phyloP scores from a whole-genome alignment of 2,113 vertebrate species.

The Boleophthalmus pectinirostris region DNA sequence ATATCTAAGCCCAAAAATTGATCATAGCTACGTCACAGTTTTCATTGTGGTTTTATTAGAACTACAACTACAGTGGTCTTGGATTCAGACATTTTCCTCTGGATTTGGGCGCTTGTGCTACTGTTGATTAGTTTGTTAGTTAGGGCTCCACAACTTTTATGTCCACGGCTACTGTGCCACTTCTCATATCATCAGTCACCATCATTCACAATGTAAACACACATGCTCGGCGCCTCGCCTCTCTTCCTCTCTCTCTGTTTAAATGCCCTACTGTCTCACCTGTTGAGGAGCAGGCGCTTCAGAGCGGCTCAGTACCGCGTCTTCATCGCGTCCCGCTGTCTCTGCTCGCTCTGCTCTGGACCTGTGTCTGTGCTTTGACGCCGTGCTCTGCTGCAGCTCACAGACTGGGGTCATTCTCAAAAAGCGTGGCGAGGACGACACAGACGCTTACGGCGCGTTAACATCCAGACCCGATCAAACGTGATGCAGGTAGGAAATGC shows the following conservation, averaged over 20 bases:
- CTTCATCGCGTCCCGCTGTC: neutral
- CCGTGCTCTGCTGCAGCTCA: slow-evolving; percentile 29
- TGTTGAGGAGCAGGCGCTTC: neutral
- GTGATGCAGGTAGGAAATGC: slow-evolving; percentile 63
- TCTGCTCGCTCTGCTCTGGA: neutral
- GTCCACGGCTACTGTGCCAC: too few relatives aligned
- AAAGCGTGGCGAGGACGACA: slow-evolving; percentile 21
- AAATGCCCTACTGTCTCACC: neutral
- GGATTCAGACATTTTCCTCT: too few relatives aligned
- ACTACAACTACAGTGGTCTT: too few relatives aligned
- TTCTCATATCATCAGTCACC: neutral
- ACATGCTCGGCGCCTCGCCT: slow-evolving; percentile 11
- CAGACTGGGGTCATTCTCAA: slow-evolving; percentile 10
- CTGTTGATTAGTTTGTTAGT: too few relatives aligned
- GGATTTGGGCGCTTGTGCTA: too few relatives aligned
- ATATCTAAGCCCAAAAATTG: too few relatives aligned
- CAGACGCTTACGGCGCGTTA: slow-evolving; percentile 7
- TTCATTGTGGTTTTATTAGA: too few relatives aligned
- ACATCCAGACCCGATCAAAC: slow-evolving; percentile 11
- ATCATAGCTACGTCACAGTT: too few relatives aligned
- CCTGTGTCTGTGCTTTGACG: neutral
- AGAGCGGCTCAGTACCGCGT: neutral
- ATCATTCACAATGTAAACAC: slow-evolving; percentile 10
- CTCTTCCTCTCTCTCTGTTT: neutral
- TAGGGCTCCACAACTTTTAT: slow-evolving; percentile 21